Percentiles rank a stretch among this genome's conserved stretches.
These are phyloP conservation scores for Gymnobelideus leadbeateri DNA, from an alignment of 2,113 vertebrate species.

Conservation along the genomic window DNA sequence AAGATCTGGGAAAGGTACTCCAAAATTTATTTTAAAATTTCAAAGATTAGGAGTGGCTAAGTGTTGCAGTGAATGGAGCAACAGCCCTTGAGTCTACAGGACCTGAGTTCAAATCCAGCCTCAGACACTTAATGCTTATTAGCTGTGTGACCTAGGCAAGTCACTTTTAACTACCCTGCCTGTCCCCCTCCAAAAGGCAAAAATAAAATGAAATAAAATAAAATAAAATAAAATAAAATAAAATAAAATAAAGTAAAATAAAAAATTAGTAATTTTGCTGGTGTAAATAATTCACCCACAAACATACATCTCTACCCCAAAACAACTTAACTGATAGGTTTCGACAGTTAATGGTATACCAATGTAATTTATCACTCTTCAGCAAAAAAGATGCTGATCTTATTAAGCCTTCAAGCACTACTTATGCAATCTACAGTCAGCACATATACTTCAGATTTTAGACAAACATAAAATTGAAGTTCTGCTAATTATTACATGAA, in stretches of 20 bases:
- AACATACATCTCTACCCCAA: background rate
- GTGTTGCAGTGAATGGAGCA: too few relatives aligned
- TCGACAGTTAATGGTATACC: background rate
- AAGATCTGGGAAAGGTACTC: background rate
- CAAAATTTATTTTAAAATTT: background rate
- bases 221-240: too few relatives aligned
- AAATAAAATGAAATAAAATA: too few relatives aligned
- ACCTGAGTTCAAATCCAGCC: too few relatives aligned
- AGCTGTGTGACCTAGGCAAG: too few relatives aligned
- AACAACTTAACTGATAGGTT: background rate
- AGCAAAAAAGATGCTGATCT: background rate
- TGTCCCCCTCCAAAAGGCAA: too few relatives aligned
- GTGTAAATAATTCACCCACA: background rate
- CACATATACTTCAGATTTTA: too few relatives aligned
- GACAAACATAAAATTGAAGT: too few relatives aligned
- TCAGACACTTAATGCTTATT: too few relatives aligned
- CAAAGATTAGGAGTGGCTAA: background rate
- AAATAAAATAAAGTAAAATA: too few relatives aligned
- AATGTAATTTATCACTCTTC: background rate
- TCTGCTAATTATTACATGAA: background rate
- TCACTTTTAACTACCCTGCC: too few relatives aligned
- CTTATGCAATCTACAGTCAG: background rate
- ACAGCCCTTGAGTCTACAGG: too few relatives aligned
- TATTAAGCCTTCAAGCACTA: background rate
- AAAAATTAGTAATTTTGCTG: background rate